A percentile compares a stretch with the other conserved stretches of the same genome.
phyloP scores from a whole-genome alignment of 2,888 invertebrate species.

The Callinectes sapidus region DNA sequence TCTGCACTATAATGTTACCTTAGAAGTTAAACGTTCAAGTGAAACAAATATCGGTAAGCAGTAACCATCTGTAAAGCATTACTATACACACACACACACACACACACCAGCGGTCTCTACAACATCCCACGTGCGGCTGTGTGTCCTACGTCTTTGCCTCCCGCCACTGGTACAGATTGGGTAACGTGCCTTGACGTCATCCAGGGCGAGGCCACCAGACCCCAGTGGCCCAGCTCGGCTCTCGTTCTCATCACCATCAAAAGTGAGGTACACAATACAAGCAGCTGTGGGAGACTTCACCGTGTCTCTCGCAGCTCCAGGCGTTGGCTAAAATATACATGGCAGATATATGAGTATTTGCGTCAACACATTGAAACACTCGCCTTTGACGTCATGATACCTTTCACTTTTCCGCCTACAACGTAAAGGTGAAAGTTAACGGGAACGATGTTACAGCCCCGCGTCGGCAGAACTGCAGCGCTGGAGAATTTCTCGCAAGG shows the following conservation, averaged over 20 bases:
- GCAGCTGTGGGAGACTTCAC: neutral
- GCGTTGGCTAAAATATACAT: neutral
- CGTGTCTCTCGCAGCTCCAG: neutral
- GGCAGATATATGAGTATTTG: neutral
- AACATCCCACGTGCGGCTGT: neutral
- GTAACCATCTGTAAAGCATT: too few species aligned
- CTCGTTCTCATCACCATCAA: neutral
- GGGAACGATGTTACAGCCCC: neutral
- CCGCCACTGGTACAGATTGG: neutral
- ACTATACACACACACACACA: neutral
- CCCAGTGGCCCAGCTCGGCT: neutral
- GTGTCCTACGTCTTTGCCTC: neutral
- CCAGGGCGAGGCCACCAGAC: neutral
- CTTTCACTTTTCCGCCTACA: neutral
- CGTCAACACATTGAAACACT: neutral
- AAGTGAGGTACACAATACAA: neutral
- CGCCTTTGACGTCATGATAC: conserved; percentile 1
- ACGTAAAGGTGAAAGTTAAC: conserved; percentile 8
- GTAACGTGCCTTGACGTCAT: conserved; percentile 6
- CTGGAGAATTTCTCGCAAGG: neutral
- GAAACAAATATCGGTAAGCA: neutral
- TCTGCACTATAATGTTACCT: neutral
- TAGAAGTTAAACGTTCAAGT: neutral
- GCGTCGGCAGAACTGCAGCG: neutral
- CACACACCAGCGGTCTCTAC: neutral